Base-by-base conservation (phyloP, 2,888 invertebrate genomes). In the Malthinus flaveolus region DNA sequence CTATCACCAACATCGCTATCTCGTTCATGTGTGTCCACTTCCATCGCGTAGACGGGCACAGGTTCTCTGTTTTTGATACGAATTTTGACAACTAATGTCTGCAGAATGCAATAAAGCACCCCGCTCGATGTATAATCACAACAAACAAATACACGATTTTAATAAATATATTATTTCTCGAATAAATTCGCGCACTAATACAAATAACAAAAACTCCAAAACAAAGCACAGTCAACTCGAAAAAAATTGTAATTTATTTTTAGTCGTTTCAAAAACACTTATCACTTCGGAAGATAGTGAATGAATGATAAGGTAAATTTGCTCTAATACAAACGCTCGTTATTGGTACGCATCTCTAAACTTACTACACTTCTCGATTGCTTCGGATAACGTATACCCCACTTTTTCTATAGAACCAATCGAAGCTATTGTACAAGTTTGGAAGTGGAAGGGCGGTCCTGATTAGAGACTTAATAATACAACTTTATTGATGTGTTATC, bases 51-150 rank as follows among this genome's bases (percentile, higher is more conserved):
- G 83, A 89, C 88, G 83, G 90, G 90, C 80, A 90, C 86, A 82
- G 91, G 91, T 78, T 90, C 90, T 83, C 89, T 87, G 79, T 91
- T 91, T 88, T 91, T 91, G 81, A 90, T 89, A 85, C 91, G 88
- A 91, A 91, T 91, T 86, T 91, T 91, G 90, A 81, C 83, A 75
- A 76, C 79, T 67, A 65, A 58, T 66, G 50, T 64, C 67, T 64
- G 75, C 75, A 75, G 77, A 78, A 76, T 77, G 77, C 78, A 61
- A 23, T 56, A 42, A 67, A 69, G 78, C 77, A 78, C 77, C 66
- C 76, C 70, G 73, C 76, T 23, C 23, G 23, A 5, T 23, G 2
- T 23, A 23, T 23, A 68, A 68, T 66, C 69, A 64, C 54, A 61
- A 68, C 69, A 66, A 66, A 68, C 56, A 65, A 59, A 45, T 58